Conservation (phyloP, 2,888 invertebrate species). For the Drosophila merina region DNA sequence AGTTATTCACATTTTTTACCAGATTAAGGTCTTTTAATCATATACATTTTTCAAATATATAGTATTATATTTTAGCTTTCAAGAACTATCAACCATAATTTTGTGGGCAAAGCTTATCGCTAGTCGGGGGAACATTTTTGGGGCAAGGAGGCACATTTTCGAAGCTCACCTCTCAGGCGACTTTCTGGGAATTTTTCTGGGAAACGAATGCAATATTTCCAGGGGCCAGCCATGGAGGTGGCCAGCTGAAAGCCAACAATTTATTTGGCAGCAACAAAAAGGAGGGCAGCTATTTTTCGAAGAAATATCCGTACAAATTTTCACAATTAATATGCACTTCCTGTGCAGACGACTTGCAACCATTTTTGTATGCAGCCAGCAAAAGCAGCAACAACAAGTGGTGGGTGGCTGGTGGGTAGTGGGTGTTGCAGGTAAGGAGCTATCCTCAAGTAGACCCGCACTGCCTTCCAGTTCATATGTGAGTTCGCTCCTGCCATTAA, state of each 20-base stretch:
- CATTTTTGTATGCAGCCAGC: slow-evolving; percentile 64
- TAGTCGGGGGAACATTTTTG: slow-evolving; percentile 2
- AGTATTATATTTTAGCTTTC: too few species aligned
- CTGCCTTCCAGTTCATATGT: slow-evolving; percentile 60
- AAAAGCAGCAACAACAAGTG: slow-evolving; percentile 24
- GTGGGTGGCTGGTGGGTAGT: neutral
- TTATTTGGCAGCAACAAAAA: slow-evolving; percentile 18
- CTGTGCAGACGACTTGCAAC: slow-evolving; percentile 77
- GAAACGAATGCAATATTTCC: slow-evolving; percentile 28
- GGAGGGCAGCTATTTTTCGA: slow-evolving; percentile 63
- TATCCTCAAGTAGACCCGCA: slow-evolving; percentile 34
- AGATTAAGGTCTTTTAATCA: too few species aligned
- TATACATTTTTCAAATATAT: too few species aligned
- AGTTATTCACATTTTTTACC: too few species aligned
- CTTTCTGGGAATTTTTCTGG: slow-evolving; percentile 30
- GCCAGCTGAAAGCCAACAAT: slow-evolving; percentile 12
- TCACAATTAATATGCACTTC: slow-evolving; percentile 79
- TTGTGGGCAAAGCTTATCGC: slow-evolving; percentile 8
- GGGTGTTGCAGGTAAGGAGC: slow-evolving; percentile 15
- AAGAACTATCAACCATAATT: neutral
- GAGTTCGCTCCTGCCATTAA: slow-evolving; percentile 79
- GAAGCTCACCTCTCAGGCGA: slow-evolving; percentile 18
- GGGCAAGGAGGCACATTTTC: neutral
- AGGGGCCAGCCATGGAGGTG: slow-evolving; percentile 11
- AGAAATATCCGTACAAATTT: slow-evolving; percentile 77